These are phyloP conservation scores for Herminia tarsipennalis DNA, from an alignment of 2,888 invertebrate species.

Conservation along the genomic window DNA sequence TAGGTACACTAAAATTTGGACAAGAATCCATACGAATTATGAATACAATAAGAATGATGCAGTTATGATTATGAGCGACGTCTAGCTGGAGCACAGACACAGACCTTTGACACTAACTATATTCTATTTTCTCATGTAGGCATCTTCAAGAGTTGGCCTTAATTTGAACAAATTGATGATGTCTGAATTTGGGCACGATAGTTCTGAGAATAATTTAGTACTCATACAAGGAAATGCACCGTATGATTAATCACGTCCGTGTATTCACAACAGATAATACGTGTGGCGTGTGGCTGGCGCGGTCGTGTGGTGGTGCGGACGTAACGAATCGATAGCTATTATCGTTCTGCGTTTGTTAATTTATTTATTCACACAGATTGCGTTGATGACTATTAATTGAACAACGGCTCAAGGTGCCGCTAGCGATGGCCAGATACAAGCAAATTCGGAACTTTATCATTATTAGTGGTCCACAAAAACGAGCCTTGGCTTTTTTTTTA, in stretches of 20 bases:
- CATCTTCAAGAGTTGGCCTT: neutral
- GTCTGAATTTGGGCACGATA: neutral
- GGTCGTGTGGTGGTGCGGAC: neutral
- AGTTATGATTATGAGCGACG: neutral
- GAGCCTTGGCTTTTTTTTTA: no score
- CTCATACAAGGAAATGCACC: no score
- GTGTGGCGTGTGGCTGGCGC: neutral
- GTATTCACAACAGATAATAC: slow-evolving; percentile 1
- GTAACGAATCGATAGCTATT: slow-evolving; percentile 3
- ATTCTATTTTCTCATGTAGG: neutral
- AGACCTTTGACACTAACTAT: neutral
- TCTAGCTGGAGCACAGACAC: no score
- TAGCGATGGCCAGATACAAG: no score
- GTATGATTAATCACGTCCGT: slow-evolving; percentile 1
- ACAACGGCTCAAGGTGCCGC: neutral
- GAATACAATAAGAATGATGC: neutral
- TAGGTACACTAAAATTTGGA: neutral
- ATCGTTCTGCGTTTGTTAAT: neutral
- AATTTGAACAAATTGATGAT: neutral
- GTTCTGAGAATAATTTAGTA: neutral
- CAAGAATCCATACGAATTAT: neutral
- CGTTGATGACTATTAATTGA: slow-evolving; percentile 2
- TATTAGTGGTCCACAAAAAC: no score
- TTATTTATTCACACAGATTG: neutral
- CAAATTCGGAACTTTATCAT: no score